Percentiles rank a stretch among this genome's conserved stretches.
Evolutionary conservation across 2,888 invertebrate genomes (phyloP).

Genomic region (Cheilosia vernalis): DNA sequence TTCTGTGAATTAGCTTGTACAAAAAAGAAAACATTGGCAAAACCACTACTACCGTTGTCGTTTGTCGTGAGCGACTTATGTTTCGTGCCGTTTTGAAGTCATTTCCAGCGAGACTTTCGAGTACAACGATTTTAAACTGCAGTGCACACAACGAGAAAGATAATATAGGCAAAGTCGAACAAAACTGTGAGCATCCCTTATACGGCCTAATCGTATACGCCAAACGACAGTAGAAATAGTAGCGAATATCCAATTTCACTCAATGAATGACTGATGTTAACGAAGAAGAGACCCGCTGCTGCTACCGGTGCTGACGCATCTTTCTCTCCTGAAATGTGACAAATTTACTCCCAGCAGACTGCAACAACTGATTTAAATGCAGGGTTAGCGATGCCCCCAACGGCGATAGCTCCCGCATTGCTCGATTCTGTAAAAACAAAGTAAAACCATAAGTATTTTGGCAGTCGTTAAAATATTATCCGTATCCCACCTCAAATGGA

Average conservation of each 20-base stretch:
- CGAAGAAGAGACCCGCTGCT: constrained; percentile 57
- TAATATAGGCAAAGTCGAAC: too few species aligned
- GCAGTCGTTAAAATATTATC: background rate
- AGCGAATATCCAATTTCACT: constrained; percentile 14
- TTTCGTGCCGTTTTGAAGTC: too few species aligned
- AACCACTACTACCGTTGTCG: too few species aligned
- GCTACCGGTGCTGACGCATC: constrained; percentile 84
- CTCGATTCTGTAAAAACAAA: constrained; percentile 87
- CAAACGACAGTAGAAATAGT: too few species aligned
- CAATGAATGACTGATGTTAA: constrained; percentile 56
- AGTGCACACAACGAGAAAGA: too few species aligned
- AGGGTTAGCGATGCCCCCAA: constrained; percentile 91
- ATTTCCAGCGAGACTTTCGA: too few species aligned
- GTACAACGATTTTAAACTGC: too few species aligned
- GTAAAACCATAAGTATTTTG: constrained; percentile 3
- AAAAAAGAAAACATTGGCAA: background rate
- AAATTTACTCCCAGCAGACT: constrained; percentile 93
- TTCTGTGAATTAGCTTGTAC: background rate
- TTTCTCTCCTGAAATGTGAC: constrained; percentile 92
- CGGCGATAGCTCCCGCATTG: constrained; percentile 91
- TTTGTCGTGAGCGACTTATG: too few species aligned
- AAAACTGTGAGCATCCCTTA: too few species aligned
- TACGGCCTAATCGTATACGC: too few species aligned
- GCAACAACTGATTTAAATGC: constrained; percentile 94
- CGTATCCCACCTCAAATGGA: constrained; percentile 89